Evolutionary conservation across 2,113 vertebrate species (phyloP).

Genomic region (Panthera leo): DNA sequence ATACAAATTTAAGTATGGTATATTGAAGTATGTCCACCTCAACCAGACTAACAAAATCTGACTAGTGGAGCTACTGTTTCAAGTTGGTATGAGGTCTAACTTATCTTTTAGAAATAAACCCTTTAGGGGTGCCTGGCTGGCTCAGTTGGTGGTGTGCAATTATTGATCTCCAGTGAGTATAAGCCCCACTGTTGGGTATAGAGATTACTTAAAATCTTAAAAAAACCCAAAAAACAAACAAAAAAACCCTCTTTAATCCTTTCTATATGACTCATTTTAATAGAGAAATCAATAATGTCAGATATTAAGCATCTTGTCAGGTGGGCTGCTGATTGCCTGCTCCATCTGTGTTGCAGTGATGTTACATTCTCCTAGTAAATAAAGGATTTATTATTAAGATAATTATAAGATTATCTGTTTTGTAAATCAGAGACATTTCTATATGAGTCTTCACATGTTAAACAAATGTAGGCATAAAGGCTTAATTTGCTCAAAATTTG

Average conservation of each 20-base stretch:
- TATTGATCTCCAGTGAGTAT: neutral
- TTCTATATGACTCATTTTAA: neutral
- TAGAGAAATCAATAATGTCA: neutral
- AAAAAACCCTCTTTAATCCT: neutral
- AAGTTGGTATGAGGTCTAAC: neutral
- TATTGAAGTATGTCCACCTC: neutral
- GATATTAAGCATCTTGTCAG: neutral
- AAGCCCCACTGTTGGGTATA: neutral
- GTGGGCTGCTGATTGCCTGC: neutral
- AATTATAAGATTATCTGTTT: neutral
- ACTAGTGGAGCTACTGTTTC: neutral
- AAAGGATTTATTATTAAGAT: neutral
- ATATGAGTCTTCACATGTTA: neutral
- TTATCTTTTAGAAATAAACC: neutral
- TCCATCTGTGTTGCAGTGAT: neutral
- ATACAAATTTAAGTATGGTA: neutral
- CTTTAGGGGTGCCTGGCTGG: neutral
- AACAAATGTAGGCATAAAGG: neutral
- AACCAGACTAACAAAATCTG: neutral
- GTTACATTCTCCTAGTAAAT: neutral
- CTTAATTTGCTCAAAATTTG: conserved; percentile 17
- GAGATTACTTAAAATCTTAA: neutral
- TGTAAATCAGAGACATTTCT: neutral
- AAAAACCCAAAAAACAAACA: neutral
- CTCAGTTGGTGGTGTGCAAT: neutral